phyloP scores from a whole-genome alignment of 2,113 vertebrate genomes.

The Cricetomys ansorgei region DNA sequence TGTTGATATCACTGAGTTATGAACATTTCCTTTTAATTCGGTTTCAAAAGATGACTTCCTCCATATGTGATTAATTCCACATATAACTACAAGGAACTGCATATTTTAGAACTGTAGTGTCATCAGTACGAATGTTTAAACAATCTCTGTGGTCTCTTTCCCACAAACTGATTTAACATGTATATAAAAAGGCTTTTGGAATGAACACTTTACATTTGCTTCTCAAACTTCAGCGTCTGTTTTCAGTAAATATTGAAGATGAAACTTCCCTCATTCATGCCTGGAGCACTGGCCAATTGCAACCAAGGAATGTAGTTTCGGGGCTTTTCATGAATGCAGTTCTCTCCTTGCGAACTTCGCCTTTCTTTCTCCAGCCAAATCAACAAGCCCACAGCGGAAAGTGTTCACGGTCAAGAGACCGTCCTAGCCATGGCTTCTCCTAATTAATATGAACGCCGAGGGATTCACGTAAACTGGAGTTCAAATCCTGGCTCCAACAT shows the following conservation, averaged over 20 bases:
- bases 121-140: slow-evolving; percentile 79
- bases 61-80: slow-evolving; percentile 80
- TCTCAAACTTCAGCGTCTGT: slow-evolving; percentile 78
- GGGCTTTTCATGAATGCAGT: slow-evolving; percentile 63
- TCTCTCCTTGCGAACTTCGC: background rate
- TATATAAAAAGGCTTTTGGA: slow-evolving; percentile 80
- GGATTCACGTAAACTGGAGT: background rate
- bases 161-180: slow-evolving; percentile 82
- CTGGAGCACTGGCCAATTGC: slow-evolving; percentile 73
- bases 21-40: slow-evolving; percentile 77
- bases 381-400: background rate
- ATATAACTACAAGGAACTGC: slow-evolving; percentile 77
- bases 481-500: background rate
- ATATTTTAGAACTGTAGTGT: slow-evolving; percentile 77
- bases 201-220: slow-evolving; percentile 76
- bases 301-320: slow-evolving; percentile 59
- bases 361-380: slow-evolving; percentile 21
- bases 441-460: background rate
- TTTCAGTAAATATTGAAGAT: slow-evolving; percentile 82
- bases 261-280: slow-evolving; percentile 78
- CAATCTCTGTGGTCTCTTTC: slow-evolving; percentile 81
- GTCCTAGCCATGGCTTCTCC: background rate
- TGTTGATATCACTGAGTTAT: slow-evolving; percentile 76
- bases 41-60: slow-evolving; percentile 80
- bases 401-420: background rate